Base-by-base conservation (phyloP, 1,140 invertebrate genomes). In the Ganaspis sp. region DNA sequence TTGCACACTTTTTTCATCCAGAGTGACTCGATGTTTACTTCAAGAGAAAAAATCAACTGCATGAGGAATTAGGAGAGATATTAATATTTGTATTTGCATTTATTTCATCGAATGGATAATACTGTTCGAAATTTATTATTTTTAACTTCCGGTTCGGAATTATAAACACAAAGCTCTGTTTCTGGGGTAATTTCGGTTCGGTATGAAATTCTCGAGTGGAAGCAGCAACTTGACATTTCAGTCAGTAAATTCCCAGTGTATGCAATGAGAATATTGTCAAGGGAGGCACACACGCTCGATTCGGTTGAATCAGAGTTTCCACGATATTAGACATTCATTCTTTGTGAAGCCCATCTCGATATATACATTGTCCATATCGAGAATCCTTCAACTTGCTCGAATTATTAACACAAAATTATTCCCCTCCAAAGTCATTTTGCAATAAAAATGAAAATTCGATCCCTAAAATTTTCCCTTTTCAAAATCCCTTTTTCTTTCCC, bases 331-430 rank as follows among this genome's bases (percentile, higher is more conserved):
- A 26, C 58, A 64, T 64, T 64, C 23, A 34, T 64, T 29, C 23
- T 11, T 29, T 34, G 11, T 15, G 26, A 29, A 64, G n/a, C 23
- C 23, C 11, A n/a, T 12, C 11, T n/a, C 1, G 58, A 64, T 64
- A 64, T 26, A 64, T 64, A 64, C 21, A n/a, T n/a, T 64, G 58
- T 64, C 23, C 26, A 64, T 64, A 64, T 64, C 58, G 26, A 29
- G 26, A 29, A 64, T 64, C 23, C 58, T 29, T 4, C 12, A 29
- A 64, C 6, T 29, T 11, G 6, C 12, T 34, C 58, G 29, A 34
- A 29, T 29, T 26, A n/a, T 4, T 29, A 23, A 1, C 8, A 54
- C 53, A 23, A 26, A 64, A 15, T n/a, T 8, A n/a, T 15, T 29
- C 1, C 6, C 29, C 26, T 29, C 12, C 5, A 29, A 64, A 64